Conservation (phyloP, 2,797 vertebrate species). For the Characodon lateralis region DNA sequence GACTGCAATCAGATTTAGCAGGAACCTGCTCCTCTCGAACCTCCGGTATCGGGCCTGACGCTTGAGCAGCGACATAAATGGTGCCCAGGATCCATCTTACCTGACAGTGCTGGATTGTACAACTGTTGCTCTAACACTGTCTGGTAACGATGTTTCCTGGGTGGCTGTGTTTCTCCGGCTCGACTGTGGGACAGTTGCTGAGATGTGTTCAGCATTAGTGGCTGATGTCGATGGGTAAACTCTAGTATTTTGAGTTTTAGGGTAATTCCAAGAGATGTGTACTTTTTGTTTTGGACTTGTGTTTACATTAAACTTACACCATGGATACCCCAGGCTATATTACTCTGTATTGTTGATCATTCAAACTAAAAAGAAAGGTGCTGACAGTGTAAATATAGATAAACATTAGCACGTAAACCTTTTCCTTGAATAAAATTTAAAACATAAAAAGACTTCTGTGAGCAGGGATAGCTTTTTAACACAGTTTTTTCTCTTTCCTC, state of each 20-base stretch:
- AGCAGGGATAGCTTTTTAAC: conserved; percentile 15
- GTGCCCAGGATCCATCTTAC: conserved; percentile 98
- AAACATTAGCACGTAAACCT: neutral
- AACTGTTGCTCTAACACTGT: conserved; percentile 98
- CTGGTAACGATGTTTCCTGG: conserved; percentile 99
- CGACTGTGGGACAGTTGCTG: neutral
- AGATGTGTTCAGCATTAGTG: neutral
- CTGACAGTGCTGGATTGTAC: conserved; percentile 97
- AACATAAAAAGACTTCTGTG: neutral
- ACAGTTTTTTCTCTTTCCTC: conserved; percentile 21
- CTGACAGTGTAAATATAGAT: conserved; percentile 27
- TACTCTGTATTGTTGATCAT: neutral
- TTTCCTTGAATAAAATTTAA: conserved; percentile 9
- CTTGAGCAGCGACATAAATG: conserved; percentile 60
- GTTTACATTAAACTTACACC: conserved; percentile 17
- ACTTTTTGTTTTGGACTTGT: conserved; percentile 17
- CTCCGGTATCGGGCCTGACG: conserved; percentile 21
- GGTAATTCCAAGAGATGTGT: conserved; percentile 12
- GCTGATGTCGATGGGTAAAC: neutral
- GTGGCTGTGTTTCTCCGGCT: conserved; percentile 73
- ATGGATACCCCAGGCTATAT: neutral
- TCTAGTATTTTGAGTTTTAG: conserved; percentile 4
- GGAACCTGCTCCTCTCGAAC: neutral
- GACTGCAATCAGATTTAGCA: conserved; percentile 49
- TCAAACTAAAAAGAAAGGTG: conserved; percentile 1